These are phyloP conservation scores for Lasioglossum lativentre DNA, from an alignment of 2,888 invertebrate genomes.

Conservation along the genomic window DNA sequence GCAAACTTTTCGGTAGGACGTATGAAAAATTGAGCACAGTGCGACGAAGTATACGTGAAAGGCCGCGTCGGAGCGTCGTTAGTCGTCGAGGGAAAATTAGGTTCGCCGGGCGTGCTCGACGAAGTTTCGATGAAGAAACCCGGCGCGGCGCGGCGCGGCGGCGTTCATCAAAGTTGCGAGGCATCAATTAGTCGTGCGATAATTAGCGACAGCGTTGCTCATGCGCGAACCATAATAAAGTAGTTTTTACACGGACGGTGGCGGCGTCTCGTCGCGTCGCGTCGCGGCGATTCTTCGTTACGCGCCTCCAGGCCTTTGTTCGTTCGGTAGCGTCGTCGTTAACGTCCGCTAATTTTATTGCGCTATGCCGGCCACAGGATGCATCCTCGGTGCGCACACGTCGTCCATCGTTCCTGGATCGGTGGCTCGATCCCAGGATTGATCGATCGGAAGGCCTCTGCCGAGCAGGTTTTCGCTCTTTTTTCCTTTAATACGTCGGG, in stretches of 20 bases:
- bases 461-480: constrained; percentile 58
- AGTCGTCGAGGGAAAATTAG: constrained; percentile 18
- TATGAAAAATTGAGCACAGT: background rate
- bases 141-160: constrained; percentile 27
- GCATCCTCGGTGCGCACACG: constrained; percentile 39
- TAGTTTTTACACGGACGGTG: constrained; percentile 43
- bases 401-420: constrained; percentile 52
- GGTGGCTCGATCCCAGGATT: constrained; percentile 60
- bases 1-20: background rate
- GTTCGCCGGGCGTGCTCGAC: background rate
- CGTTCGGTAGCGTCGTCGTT: constrained; percentile 49
- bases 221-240: constrained; percentile 52
- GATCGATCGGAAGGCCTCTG: constrained; percentile 62
- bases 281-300: background rate
- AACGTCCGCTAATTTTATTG: constrained; percentile 68
- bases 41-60: background rate
- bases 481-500: constrained; percentile 57
- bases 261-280: constrained; percentile 10
- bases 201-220: constrained; percentile 56
- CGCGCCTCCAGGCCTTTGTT: constrained; percentile 52
- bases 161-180: constrained; percentile 47
- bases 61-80: background rate
- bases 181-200: constrained; percentile 63
- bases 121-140: constrained; percentile 27
- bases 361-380: constrained; percentile 31